A percentile compares a stretch with the other conserved stretches of the same genome.
These are phyloP conservation scores for Cryptomyrus ogoouensis DNA, from an alignment of 2,113 vertebrate genomes.

Conservation along the genomic window DNA sequence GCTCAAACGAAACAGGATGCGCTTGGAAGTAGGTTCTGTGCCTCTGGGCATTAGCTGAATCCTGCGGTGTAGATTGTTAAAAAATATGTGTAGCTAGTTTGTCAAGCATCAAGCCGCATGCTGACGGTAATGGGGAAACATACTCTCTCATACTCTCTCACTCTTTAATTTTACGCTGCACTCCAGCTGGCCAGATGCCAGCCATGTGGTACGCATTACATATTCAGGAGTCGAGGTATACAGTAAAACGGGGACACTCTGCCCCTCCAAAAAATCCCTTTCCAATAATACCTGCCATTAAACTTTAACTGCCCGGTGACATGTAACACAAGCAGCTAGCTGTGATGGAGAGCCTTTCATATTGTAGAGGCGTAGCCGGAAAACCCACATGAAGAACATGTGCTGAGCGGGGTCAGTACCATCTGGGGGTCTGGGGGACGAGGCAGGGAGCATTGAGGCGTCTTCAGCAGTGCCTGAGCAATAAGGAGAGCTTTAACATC, in stretches of 20 bases:
- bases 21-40: not conserved
- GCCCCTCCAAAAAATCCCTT: conserved; percentile 14
- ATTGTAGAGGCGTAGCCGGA: conserved; percentile 11
- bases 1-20: not conserved
- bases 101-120: not conserved
- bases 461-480: not conserved
- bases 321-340: conserved; percentile 28
- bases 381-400: conserved; percentile 27
- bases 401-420: conserved; percentile 15
- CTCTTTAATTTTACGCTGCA: not conserved
- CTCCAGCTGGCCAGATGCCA: not conserved
- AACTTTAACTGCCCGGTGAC: conserved; percentile 28
- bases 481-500: not conserved
- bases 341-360: conserved; percentile 27
- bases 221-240: not conserved
- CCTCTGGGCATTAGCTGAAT: not conserved
- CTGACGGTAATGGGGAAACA: not conserved
- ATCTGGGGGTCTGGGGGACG: not conserved
- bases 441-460: not conserved
- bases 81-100: not conserved
- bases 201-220: conserved; percentile 27
- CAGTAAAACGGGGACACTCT: not conserved
- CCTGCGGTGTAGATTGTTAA: not conserved
- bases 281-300: conserved; percentile 19
- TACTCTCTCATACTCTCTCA: not conserved